Evolutionary conservation across 2,888 invertebrate species (phyloP).

Genomic region (Perdita meconis): DNA sequence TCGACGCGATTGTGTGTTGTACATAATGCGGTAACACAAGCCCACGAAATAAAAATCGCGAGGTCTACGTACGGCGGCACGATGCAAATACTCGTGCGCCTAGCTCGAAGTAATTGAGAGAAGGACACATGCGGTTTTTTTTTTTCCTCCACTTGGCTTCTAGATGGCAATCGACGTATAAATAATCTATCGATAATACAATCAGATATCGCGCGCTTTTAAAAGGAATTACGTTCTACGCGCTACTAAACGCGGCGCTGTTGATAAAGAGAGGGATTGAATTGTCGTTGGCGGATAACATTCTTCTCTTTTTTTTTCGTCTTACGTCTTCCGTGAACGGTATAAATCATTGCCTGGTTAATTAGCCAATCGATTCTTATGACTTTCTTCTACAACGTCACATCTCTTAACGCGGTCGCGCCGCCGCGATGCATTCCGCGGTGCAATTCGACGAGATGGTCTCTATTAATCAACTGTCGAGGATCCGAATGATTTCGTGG

Average conservation of each 20-base stretch:
- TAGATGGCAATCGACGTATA: constrained; percentile 22
- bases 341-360: constrained; percentile 42
- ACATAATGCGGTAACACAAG: not conserved
- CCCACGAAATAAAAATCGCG: constrained; percentile 15
- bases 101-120: constrained; percentile 11
- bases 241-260: constrained; percentile 23
- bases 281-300: constrained; percentile 17
- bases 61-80: constrained; percentile 7
- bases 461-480: constrained; percentile 56
- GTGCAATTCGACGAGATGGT: constrained; percentile 21
- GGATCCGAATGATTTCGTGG: constrained; percentile 52
- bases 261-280: constrained; percentile 29
- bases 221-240: constrained; percentile 22
- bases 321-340: not conserved
- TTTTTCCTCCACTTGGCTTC: not conserved
- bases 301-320: constrained; percentile 45
- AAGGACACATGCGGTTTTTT: constrained; percentile 2
- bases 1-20: constrained; percentile 15
- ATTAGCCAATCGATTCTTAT: constrained; percentile 55
- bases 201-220: constrained; percentile 28
- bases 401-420: constrained; percentile 1
- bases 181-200: constrained; percentile 40
- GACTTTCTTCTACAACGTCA: constrained; percentile 9
- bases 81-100: not conserved
- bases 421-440: constrained; percentile 20